phyloP scores from a whole-genome alignment of 2,113 vertebrate genomes.

The Prunella himalayana region DNA sequence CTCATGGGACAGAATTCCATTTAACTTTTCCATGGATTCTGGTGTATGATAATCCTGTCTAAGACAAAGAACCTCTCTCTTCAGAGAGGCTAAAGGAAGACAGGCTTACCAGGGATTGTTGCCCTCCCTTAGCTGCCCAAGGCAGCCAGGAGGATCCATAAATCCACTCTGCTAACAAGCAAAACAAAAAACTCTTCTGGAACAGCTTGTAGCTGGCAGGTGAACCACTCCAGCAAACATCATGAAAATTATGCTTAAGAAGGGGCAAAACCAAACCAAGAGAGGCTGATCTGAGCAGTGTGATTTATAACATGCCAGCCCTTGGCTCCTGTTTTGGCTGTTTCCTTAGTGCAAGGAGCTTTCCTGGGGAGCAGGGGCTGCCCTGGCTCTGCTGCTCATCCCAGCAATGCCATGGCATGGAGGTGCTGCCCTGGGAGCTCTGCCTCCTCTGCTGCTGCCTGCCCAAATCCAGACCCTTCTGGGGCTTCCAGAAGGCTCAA shows the following conservation, averaged over 20 bases:
- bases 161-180: neutral
- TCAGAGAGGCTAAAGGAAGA: neutral
- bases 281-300: neutral
- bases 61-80: neutral
- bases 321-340: neutral
- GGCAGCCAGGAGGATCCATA: neutral
- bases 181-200: neutral
- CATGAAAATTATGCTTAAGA: neutral
- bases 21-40: neutral
- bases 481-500: neutral
- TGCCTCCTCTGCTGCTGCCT: neutral
- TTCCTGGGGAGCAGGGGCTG: neutral
- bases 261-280: fast-evolving
- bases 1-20: neutral
- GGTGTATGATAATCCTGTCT: neutral
- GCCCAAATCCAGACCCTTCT: neutral
- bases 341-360: neutral
- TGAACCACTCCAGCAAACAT: neutral
- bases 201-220: neutral
- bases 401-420: neutral
- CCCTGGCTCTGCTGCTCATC: neutral
- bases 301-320: neutral
- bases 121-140: neutral
- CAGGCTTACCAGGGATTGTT: neutral
- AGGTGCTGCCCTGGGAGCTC: fast-evolving